phyloP scores from a whole-genome alignment of 2,797 vertebrate genomes.

The Caiman crocodilus region DNA sequence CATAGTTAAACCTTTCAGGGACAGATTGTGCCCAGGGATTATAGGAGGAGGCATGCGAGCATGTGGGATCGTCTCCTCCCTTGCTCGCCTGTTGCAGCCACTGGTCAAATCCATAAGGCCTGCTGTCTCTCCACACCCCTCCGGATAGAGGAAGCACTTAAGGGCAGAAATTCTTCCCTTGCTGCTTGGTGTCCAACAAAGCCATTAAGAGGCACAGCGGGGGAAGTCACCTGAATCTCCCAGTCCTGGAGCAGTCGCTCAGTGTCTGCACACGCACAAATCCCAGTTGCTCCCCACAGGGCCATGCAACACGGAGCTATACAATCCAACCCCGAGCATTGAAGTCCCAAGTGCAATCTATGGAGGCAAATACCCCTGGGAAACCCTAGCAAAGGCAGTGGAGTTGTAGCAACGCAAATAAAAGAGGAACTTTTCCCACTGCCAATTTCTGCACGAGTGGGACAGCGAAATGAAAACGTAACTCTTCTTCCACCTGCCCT shows the following conservation, averaged over 20 bases:
- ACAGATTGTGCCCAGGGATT: rapidly evolving
- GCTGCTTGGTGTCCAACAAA: not conserved
- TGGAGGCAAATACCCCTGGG: not conserved
- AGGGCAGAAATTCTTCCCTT: not conserved
- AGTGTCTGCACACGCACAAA: not conserved
- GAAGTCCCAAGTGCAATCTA: not conserved
- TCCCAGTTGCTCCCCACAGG: not conserved
- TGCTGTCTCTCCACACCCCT: not conserved
- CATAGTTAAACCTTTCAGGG: not conserved
- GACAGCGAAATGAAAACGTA: slow-evolving; percentile 3
- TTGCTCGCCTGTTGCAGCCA: not conserved
- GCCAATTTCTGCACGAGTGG: not conserved
- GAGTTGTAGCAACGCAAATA: not conserved
- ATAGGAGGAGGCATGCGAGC: not conserved
- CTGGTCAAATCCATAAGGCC: not conserved
- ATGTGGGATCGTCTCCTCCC: not conserved
- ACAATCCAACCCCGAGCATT: not conserved
- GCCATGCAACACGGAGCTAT: not conserved
- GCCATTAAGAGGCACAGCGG: not conserved
- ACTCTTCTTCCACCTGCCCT: not conserved
- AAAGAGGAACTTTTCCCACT: not conserved
- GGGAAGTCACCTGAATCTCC: not conserved
- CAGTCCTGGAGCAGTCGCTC: not conserved
- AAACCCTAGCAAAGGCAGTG: not conserved
- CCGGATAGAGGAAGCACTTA: not conserved